Percentiles rank a stretch among this genome's conserved stretches.
These are phyloP conservation scores for Strigops habroptila DNA, from an alignment of 2,113 vertebrate genomes.

Conservation along the genomic window DNA sequence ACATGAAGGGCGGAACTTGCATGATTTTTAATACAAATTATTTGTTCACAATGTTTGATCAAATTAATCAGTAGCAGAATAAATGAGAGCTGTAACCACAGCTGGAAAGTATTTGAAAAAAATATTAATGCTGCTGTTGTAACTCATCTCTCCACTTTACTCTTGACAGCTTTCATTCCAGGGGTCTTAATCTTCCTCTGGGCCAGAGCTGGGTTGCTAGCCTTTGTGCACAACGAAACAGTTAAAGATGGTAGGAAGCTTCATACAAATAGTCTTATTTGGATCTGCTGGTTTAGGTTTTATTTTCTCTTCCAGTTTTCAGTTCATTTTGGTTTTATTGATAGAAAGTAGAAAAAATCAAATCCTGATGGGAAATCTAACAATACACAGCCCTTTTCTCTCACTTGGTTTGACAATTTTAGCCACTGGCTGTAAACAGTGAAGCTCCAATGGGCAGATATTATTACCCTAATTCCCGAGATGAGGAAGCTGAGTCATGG, in stretches of 20 bases:
- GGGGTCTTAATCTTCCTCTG: background rate
- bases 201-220: background rate
- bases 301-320: background rate
- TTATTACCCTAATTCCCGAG: background rate
- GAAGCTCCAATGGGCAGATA: background rate
- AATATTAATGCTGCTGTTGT: background rate
- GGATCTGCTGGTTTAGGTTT: background rate
- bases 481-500: background rate
- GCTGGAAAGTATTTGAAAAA: background rate
- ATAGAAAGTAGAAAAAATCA: no score
- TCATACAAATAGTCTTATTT: background rate
- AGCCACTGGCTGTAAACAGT: background rate
- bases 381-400: background rate
- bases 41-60: constrained; percentile 58
- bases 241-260: background rate
- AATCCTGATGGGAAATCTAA: background rate
- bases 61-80: constrained; percentile 48
- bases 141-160: background rate
- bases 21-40: constrained; percentile 56
- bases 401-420: background rate
- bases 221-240: background rate
- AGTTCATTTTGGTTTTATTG: background rate
- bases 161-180: background rate
- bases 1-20: constrained; percentile 1
- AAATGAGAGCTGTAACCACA: background rate